phyloP scores from a whole-genome alignment of 2,113 vertebrate genomes.

The Chrysochloris asiatica region DNA sequence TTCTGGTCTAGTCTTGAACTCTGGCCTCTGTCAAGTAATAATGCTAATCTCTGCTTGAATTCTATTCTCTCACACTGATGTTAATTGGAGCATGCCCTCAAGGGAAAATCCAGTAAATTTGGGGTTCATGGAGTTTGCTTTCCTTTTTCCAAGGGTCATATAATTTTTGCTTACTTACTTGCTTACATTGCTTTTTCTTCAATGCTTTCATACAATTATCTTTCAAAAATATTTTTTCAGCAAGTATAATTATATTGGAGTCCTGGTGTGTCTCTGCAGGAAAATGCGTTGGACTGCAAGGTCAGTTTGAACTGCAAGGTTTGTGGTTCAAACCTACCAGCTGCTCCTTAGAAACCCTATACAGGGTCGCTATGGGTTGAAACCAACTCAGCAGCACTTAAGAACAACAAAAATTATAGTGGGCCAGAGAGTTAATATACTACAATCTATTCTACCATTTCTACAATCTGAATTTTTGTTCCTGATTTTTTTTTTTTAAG shows the following conservation, averaged over 20 bases:
- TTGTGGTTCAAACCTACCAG: too few species aligned
- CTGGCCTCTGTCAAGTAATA: not conserved
- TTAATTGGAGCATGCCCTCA: not conserved
- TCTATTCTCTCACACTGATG: not conserved
- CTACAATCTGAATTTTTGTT: not conserved
- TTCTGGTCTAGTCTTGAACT: not conserved
- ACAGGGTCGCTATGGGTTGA: too few species aligned
- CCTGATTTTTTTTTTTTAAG: not conserved
- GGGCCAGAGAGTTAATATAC: not conserved
- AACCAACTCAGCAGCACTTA: too few species aligned
- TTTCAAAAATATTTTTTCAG: not conserved
- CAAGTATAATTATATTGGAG: not conserved
- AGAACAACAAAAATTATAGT: too few species aligned
- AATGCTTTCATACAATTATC: not conserved
- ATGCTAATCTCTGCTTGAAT: not conserved
- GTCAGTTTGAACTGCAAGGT: too few species aligned
- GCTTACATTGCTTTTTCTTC: too few species aligned
- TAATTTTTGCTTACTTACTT: not conserved
- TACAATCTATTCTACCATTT: not conserved
- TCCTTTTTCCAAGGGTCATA: not conserved
- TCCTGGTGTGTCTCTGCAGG: too few species aligned
- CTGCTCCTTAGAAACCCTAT: too few species aligned
- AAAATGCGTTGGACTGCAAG: too few species aligned
- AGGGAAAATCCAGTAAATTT: not conserved
- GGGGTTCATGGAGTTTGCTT: not conserved